Conservation (phyloP, 2,113 vertebrate species). For the Dipodomys ordii region DNA sequence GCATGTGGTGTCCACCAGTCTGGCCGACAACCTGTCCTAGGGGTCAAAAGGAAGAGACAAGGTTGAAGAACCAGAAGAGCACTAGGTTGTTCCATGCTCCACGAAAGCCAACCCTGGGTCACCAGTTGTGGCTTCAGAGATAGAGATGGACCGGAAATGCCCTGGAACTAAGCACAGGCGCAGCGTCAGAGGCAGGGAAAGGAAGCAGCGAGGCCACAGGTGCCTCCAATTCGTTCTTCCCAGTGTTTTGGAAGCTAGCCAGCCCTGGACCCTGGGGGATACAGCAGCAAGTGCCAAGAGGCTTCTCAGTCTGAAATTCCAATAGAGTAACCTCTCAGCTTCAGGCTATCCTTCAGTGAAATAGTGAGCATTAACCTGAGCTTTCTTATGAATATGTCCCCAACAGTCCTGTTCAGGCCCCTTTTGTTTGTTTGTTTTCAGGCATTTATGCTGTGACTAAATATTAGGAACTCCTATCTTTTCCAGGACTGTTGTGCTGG, state of each 20-base stretch:
- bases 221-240: rapidly evolving
- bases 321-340: not conserved
- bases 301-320: not conserved
- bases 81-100: not conserved
- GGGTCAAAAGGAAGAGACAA: not conserved
- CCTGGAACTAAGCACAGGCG: not conserved
- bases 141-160: not conserved
- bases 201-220: rapidly evolving
- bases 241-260: not conserved
- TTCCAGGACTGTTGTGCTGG: not conserved
- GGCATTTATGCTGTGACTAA: not conserved
- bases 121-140: not conserved
- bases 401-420: not conserved
- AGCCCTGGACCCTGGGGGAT: rapidly evolving
- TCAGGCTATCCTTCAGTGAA: not conserved
- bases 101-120: rapidly evolving
- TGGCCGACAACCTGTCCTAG: not conserved
- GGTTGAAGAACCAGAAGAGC: not conserved
- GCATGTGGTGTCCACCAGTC: not conserved
- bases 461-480: not conserved
- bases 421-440: not conserved
- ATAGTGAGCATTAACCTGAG: not conserved
- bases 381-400: not conserved
- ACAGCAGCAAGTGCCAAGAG: rapidly evolving
- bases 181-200: rapidly evolving